Base-by-base conservation (phyloP, 2,797 vertebrate species). In the Periparus ater region DNA sequence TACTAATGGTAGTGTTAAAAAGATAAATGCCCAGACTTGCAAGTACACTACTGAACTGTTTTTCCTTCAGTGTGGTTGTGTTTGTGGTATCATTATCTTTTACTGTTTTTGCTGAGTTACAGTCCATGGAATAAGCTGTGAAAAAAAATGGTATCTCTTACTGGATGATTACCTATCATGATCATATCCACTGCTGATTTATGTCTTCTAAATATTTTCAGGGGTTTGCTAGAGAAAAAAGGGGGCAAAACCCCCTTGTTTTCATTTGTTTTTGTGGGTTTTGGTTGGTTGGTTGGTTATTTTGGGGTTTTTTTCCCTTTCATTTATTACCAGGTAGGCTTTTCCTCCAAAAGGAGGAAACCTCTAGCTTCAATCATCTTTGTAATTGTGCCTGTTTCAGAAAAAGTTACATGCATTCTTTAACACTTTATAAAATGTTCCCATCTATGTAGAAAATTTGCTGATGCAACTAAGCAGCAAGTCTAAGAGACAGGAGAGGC, bases 1-100 rank as follows among this genome's bases (percentile, higher is more conserved):
- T 80, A 66, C 65, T 89, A 72, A 27, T 68, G 36, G 32, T 63
- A 93, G 42, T 53, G 79, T 76, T 81, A 84, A 81, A 91, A 94
- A 78, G 51, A 73, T 81, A 74, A 91, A 76, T 84, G 36, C 27
- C 29, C 34, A 71, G 40, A 81, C 26, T 67, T 89, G 4, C 30
- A 88, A 92, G 76, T 74, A 65, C 13, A 32, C 17, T 38, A 2
- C 30, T 27, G 9, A 88, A 67, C n/a, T 77, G 21, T 17, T 85
- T 85, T 93, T 88, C 34, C 40, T 89, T 78, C 40, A 9, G 5
- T 86, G 51, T 94, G 76, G 42, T 58, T 74, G 7, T 77, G 36
- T 47, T 88, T 80, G 25, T 3, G 2, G 58, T 89, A 92, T 44
- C 36, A 72, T 87, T 77, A 27, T 85, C 75, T 88, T 88, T 68